phyloP scores from a whole-genome alignment of 2,888 invertebrate species.

The Fragum whitleyi region DNA sequence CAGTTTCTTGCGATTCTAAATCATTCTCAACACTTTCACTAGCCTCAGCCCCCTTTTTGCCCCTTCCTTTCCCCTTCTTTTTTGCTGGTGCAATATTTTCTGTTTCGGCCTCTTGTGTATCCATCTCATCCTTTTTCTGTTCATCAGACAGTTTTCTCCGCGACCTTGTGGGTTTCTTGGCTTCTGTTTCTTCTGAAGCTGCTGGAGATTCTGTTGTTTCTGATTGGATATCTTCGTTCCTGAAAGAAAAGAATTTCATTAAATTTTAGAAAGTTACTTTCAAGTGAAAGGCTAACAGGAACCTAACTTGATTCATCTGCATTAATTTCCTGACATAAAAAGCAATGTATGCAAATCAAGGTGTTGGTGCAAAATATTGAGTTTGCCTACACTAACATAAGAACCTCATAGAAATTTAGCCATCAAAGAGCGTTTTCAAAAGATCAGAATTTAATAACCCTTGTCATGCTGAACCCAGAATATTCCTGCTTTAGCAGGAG shows the following conservation, averaged over 20 bases:
- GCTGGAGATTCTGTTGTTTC: slow-evolving; percentile 44
- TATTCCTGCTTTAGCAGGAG: no score
- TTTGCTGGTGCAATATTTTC: slow-evolving; percentile 7
- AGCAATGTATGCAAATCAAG: no score
- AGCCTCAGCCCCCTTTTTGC: slow-evolving; percentile 8
- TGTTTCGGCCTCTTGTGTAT: slow-evolving; percentile 29
- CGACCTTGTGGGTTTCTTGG: slow-evolving; percentile 27
- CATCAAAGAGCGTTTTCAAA: no score
- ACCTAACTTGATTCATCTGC: no score
- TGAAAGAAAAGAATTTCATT: slow-evolving; percentile 18
- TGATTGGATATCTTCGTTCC: slow-evolving; percentile 40
- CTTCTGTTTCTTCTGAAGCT: slow-evolving; percentile 35
- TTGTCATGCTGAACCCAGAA: no score
- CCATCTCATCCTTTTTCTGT: slow-evolving; percentile 32
- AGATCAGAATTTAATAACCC: no score
- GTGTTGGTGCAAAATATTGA: no score
- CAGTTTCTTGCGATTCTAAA: slow-evolving; percentile 23
- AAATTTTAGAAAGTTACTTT: not conserved
- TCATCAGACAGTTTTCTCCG: slow-evolving; percentile 35
- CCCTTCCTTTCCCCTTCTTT: slow-evolving; percentile 35
- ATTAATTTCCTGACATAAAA: no score
- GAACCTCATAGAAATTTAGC: no score
- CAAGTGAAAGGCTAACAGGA: no score
- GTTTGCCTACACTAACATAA: no score
- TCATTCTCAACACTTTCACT: slow-evolving; percentile 24